These are phyloP conservation scores for Drosophila virilis DNA, from an alignment of 1,140 invertebrate genomes.

Conservation along the genomic window DNA sequence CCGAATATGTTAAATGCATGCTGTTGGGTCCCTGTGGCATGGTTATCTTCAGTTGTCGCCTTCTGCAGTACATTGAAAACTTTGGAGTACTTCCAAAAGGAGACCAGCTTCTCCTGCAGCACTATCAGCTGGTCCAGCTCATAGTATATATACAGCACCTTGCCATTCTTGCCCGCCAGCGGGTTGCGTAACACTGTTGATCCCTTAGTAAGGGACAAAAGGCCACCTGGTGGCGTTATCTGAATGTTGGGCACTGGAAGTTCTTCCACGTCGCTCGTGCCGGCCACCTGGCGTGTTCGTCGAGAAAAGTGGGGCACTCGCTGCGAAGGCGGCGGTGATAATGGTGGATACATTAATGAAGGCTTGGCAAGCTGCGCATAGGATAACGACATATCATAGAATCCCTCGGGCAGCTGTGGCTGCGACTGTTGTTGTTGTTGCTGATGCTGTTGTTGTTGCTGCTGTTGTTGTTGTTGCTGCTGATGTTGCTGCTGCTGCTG, in stretches of 20 bases:
- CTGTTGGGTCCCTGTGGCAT: slow-evolving; percentile 1
- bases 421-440: neutral
- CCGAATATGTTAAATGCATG: slow-evolving; percentile 6
- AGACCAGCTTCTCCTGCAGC: slow-evolving; percentile 66
- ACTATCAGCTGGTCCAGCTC: slow-evolving; percentile 78
- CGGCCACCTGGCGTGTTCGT: slow-evolving; percentile 34
- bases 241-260: neutral
- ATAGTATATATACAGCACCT: slow-evolving; percentile 73
- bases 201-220: slow-evolving; percentile 44
- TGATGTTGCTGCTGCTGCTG: neutral
- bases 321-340: slow-evolving; percentile 7
- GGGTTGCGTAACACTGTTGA: slow-evolving; percentile 55
- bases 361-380: slow-evolving; percentile 26
- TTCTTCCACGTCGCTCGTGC: neutral
- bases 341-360: slow-evolving; percentile 33
- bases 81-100: slow-evolving; percentile 80
- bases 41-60: neutral
- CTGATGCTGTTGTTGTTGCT: neutral
- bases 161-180: slow-evolving; percentile 61
- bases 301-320: slow-evolving; percentile 43
- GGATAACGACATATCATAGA: neutral
- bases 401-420: neutral
- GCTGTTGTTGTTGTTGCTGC: neutral
- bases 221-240: slow-evolving; percentile 38
- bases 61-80: slow-evolving; percentile 64